phyloP scores from a whole-genome alignment of 2,113 vertebrate species.

The Synodontis membranacea region DNA sequence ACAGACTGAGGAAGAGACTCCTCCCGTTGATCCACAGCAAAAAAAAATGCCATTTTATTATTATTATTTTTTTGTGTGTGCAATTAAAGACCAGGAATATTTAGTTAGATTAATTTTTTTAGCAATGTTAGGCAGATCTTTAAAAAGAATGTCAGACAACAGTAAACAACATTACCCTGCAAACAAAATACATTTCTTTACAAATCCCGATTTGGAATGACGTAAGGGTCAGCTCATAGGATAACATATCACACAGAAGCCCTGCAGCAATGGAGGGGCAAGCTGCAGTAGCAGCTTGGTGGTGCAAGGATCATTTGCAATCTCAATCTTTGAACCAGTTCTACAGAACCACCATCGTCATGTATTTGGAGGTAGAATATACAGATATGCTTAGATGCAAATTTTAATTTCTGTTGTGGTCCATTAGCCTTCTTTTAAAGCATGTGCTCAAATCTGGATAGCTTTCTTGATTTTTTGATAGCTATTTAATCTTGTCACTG shows the following conservation, averaged over 20 bases:
- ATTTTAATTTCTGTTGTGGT: background rate
- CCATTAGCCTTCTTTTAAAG: background rate
- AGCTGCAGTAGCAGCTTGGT: background rate
- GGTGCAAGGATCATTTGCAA: background rate
- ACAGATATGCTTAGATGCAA: background rate
- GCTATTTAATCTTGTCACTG: background rate
- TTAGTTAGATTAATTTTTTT: background rate
- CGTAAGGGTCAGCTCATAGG: background rate
- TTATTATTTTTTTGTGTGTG: background rate
- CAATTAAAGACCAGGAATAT: background rate
- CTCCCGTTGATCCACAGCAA: background rate
- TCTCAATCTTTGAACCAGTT: background rate
- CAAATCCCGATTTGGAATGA: background rate
- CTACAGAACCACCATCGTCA: background rate
- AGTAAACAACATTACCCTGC: background rate
- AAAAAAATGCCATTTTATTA: background rate
- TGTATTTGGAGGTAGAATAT: background rate
- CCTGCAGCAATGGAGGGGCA: background rate
- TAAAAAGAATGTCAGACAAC: background rate
- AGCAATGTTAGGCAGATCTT: background rate
- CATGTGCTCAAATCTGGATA: background rate
- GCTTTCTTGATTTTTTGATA: background rate
- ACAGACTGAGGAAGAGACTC: conserved; percentile 29
- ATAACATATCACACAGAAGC: background rate
- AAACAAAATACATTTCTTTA: background rate